Percentiles rank a stretch among this genome's conserved stretches.
phyloP scores from a whole-genome alignment of 2,888 invertebrate species.

The Drosophila conformis region DNA sequence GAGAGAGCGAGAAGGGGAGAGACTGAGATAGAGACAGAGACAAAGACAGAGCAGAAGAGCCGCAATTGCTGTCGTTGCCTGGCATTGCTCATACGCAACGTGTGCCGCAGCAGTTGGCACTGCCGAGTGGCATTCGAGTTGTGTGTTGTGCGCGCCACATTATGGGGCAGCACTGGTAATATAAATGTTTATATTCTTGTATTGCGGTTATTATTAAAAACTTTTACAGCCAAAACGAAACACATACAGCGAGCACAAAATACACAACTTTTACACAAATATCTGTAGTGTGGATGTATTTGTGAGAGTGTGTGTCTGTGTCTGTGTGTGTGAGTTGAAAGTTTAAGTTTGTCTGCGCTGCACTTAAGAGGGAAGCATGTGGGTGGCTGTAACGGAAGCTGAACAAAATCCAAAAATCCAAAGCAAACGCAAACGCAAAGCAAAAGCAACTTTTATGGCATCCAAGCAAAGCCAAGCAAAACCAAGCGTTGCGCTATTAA shows the following conservation, averaged over 20 bases:
- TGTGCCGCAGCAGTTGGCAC: conserved; percentile 24
- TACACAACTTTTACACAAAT: conserved; percentile 70
- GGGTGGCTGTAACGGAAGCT: conserved; percentile 11
- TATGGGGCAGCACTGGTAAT: conserved; percentile 75
- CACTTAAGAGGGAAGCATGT: conserved; percentile 56
- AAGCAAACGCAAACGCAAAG: conserved; percentile 14
- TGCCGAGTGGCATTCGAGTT: conserved; percentile 32
- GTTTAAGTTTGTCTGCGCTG: conserved; percentile 70
- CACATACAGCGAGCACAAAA: conserved; percentile 52
- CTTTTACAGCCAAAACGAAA: conserved; percentile 67
- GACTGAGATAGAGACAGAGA: conserved; percentile 6
- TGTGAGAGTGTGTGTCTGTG: neutral
- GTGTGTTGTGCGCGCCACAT: conserved; percentile 52
- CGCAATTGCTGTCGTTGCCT: conserved; percentile 14
- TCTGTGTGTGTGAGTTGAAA: conserved; percentile 32
- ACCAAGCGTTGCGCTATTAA: conserved; percentile 71
- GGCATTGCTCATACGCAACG: conserved; percentile 70
- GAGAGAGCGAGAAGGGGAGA: neutral
- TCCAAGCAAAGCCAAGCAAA: conserved; percentile 71
- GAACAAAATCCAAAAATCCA: conserved; percentile 21
- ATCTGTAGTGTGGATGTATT: conserved; percentile 48
- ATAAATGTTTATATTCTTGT: conserved; percentile 81
- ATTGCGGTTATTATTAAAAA: conserved; percentile 81
- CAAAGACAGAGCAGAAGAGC: neutral
- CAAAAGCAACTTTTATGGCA: conserved; percentile 54